Evolutionary conservation across 2,797 vertebrate genomes (phyloP).

Genomic region (Lagocephalus sceleratus): DNA sequence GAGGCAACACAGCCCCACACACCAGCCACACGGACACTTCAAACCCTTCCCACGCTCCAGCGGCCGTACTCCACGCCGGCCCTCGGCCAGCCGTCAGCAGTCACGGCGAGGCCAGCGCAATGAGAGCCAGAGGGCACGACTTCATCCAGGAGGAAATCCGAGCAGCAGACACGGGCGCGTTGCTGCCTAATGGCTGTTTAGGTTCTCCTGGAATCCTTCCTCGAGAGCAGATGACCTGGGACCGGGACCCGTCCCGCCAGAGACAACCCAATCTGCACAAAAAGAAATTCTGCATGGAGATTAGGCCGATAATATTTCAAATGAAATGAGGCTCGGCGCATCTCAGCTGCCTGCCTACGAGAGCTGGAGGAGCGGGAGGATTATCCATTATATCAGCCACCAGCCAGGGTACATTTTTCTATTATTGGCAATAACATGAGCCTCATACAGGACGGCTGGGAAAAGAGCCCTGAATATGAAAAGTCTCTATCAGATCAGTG

Average conservation of each 20-base stretch:
- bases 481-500: constrained; percentile 36
- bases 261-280: constrained; percentile 49
- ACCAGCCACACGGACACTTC: constrained; percentile 21
- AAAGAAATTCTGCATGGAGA: constrained; percentile 54
- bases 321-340: constrained; percentile 49
- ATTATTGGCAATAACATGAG: constrained; percentile 48
- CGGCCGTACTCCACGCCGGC: constrained; percentile 20
- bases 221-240: constrained; percentile 29
- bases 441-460: constrained; percentile 16
- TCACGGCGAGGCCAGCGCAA: constrained; percentile 13
- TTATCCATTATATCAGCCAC: constrained; percentile 37
- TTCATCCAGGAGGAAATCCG: constrained; percentile 32
- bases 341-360: constrained; percentile 17
- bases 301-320: constrained; percentile 58
- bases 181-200: constrained; percentile 42
- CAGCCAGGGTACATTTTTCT: constrained; percentile 27
- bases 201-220: constrained; percentile 36
- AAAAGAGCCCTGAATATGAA: constrained; percentile 41
- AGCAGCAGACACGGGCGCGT: constrained; percentile 33
- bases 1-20: constrained; percentile 12
- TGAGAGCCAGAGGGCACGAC: constrained; percentile 29
- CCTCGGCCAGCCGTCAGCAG: constrained; percentile 22
- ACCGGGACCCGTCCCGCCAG: no score
- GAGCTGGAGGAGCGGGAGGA: constrained; percentile 1
- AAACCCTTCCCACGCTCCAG: constrained; percentile 34